Evolutionary conservation across 2,113 vertebrate species (phyloP), one percentile per base, ranked within the genome.

Genomic region (Oryzias celebensis): DNA sequence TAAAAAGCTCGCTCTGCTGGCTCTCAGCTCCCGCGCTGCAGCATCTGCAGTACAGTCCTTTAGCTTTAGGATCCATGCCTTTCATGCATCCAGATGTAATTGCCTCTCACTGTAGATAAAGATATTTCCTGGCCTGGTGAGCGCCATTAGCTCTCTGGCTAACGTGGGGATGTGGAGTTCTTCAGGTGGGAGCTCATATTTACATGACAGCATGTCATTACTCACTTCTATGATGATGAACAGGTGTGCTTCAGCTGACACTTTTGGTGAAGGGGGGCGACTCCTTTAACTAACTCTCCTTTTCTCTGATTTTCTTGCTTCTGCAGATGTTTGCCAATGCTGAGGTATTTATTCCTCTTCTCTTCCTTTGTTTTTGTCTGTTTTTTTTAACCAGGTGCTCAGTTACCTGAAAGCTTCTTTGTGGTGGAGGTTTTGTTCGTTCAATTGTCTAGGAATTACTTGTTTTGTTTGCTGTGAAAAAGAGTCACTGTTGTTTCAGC

Each of bases 311-410:
- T 86, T 90, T 89, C 84, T 87, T 89, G 90, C 90, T 91, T 91
- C 92, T 92, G 91, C 92, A 93, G 92, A 93, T 93, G 90, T 92
- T 68, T 93, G 91, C 92, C 89, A 93, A 93, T 93, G 91, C 90
- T 84, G 92, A 93, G 92, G 92, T 93, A 93, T 91, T 93, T 93
- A 86, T 83, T 64, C 73, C 68, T 84, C 83, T 77, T 50, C 71
- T 58, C 80, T 67, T 71, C 77, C 45, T 76, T 62, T 58, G 73
- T 70, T 75, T 76, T 83, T 65, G 75, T 78, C 62, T 82, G 50
- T 79, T 76, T 77, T 81, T 81, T 62, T 81, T 42, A 78, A 45
- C 82, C 79, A 72, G 80, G 42, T 68, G 75, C 68, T 80, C 68
- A 87, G 80, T 87, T 71, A 87, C 86, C 85, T 73, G 68, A 70